Percentiles rank a stretch among this genome's conserved stretches.
These are phyloP conservation scores for Lethenteron camtschaticum DNA, from an alignment of 2,113 vertebrate species.

Conservation along the genomic window DNA sequence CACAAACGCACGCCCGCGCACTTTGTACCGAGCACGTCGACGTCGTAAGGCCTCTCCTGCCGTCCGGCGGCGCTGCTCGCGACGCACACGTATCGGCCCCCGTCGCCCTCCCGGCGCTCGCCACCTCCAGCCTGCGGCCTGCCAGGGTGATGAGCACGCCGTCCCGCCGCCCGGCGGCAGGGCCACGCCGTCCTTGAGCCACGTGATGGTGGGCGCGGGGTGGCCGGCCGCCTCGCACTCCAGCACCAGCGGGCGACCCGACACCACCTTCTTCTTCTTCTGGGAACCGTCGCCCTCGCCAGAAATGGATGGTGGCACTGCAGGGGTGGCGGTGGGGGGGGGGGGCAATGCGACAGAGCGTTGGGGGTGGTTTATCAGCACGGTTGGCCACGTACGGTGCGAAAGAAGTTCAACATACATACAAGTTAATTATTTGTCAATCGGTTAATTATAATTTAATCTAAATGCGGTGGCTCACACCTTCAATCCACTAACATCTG, in stretches of 20 bases:
- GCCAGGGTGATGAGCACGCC: conserved; percentile 33
- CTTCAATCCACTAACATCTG: no score
- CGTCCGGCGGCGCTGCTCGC: conserved; percentile 78
- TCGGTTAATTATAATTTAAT: no score
- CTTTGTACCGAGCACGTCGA: conserved; percentile 53
- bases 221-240: conserved; percentile 62
- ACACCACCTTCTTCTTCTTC: conserved; percentile 44
- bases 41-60: conserved; percentile 55
- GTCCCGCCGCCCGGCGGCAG: conserved; percentile 38
- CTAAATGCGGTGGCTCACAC: no score
- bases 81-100: conserved; percentile 54
- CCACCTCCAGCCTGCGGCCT: conserved; percentile 51
- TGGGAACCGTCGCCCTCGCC: conserved; percentile 24
- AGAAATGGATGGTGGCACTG: conserved; percentile 64
- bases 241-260: conserved; percentile 30
- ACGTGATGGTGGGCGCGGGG: conserved; percentile 55
- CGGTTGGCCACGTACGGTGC: no score
- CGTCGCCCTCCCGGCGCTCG: conserved; percentile 25
- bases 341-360: no score
- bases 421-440: no score
- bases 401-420: no score
- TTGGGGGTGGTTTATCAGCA: no score
- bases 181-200: conserved; percentile 59
- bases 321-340: neutral
- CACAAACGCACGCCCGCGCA: neutral